Conservation (phyloP, 2,113 vertebrate genomes). For the Crotalus viridis region DNA sequence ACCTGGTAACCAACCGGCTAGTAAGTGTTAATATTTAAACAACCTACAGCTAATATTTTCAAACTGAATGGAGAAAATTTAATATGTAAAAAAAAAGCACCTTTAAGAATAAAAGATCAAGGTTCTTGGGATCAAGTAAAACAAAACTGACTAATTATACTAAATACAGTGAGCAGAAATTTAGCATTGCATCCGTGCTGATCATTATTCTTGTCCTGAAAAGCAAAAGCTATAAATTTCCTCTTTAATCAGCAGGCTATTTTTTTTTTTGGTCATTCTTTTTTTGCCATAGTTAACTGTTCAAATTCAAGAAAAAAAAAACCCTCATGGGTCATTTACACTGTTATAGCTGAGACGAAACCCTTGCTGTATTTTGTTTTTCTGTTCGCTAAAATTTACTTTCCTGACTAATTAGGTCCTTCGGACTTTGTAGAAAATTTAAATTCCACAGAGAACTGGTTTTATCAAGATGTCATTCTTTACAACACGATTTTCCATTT, state of each 20-base stretch:
- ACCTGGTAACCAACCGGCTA: constrained; percentile 34
- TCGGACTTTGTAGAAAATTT: neutral
- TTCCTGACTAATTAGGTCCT: neutral
- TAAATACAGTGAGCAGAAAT: neutral
- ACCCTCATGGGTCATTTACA: neutral
- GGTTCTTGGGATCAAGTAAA: constrained; percentile 1
- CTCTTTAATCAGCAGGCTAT: neutral
- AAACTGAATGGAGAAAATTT: constrained; percentile 53
- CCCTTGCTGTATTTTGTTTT: neutral
- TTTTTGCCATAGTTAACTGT: neutral
- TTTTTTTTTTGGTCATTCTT: neutral
- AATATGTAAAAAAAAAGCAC: constrained; percentile 47
- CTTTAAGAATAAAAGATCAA: constrained; percentile 31
- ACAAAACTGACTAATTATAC: neutral
- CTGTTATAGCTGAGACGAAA: neutral
- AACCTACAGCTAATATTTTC: neutral
- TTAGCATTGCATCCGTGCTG: neutral
- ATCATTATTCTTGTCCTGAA: constrained; percentile 7
- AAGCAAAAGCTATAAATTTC: constrained; percentile 9
- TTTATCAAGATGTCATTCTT: neutral
- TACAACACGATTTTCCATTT: neutral
- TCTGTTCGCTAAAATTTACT: neutral
- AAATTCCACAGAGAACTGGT: neutral
- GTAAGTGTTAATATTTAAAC: constrained; percentile 13
- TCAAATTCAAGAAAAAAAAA: neutral